A percentile compares a stretch with the other conserved stretches of the same genome.
phyloP scores from a whole-genome alignment of 2,113 vertebrate genomes.

The Cyphotilapia sp. region DNA sequence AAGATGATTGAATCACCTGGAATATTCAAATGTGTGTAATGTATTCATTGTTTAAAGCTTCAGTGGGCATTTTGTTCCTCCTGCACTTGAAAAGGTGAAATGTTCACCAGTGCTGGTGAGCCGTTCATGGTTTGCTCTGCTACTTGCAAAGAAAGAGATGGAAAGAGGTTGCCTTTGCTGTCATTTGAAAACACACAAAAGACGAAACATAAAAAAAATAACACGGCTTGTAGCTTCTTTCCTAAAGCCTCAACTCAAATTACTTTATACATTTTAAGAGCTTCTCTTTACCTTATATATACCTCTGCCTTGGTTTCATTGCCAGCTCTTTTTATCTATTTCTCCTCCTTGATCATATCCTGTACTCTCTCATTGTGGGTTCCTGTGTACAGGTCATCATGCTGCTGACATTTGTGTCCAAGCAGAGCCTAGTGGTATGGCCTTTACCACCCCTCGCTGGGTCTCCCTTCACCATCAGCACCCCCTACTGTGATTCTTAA shows the following conservation, averaged over 20 bases:
- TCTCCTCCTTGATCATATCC: constrained; percentile 22
- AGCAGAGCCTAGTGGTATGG: constrained; percentile 40
- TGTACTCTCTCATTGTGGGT: constrained; percentile 9
- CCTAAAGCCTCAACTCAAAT: neutral
- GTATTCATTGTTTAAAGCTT: constrained; percentile 20
- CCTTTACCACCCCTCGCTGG: constrained; percentile 58
- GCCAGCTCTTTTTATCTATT: neutral
- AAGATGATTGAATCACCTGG: neutral
- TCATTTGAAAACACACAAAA: neutral
- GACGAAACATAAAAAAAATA: neutral
- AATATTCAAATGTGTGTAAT: constrained; percentile 13
- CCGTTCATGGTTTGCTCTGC: neutral
- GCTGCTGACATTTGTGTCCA: constrained; percentile 63
- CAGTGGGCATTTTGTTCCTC: constrained; percentile 31
- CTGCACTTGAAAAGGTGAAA: constrained; percentile 25
- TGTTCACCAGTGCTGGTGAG: constrained; percentile 34
- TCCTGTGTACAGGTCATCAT: constrained; percentile 36
- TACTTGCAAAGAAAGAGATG: neutral
- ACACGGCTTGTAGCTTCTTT: neutral
- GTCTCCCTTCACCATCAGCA: constrained; percentile 23
- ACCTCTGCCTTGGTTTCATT: neutral
- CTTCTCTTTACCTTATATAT: neutral
- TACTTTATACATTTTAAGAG: neutral
- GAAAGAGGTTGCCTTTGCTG: neutral
- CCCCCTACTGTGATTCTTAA: constrained; percentile 43